These are phyloP conservation scores for Gonocerus acuteangulatus DNA, from an alignment of 2,888 invertebrate species.

Conservation along the genomic window DNA sequence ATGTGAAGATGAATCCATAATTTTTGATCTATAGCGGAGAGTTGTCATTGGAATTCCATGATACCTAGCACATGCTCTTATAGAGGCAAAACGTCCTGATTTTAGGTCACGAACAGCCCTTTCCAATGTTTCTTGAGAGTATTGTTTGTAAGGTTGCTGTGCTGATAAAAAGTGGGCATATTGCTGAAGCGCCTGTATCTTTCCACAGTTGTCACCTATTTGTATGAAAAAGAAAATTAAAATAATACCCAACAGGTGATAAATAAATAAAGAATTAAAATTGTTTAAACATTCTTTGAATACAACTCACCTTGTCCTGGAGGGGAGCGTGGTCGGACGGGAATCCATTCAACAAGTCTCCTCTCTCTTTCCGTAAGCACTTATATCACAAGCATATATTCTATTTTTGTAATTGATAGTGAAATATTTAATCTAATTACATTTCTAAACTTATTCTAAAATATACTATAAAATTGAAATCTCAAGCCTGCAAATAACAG, in stretches of 20 bases:
- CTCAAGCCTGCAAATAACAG: no score
- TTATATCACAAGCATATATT: constrained; percentile 20
- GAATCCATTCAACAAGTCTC: not conserved
- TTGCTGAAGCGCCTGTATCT: constrained; percentile 23
- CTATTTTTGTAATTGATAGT: constrained; percentile 7
- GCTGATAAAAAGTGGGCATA: constrained; percentile 20
- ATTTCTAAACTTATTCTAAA: no score
- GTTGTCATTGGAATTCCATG: constrained; percentile 39
- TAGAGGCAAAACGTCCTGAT: constrained; percentile 36
- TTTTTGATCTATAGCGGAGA: constrained; percentile 37
- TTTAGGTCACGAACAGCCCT: constrained; percentile 37
- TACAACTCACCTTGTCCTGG: constrained; percentile 4
- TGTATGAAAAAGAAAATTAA: not conserved
- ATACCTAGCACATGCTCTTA: constrained; percentile 37
- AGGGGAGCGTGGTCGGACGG: not conserved
- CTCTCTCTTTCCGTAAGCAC: constrained; percentile 8
- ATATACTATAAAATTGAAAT: no score
- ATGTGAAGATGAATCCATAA: constrained; percentile 25
- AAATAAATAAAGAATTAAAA: not conserved
- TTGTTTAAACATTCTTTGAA: not conserved
- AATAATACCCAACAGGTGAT: not conserved
- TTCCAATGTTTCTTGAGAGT: constrained; percentile 36
- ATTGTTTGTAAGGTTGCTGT: constrained; percentile 34
- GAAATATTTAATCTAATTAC: not conserved
- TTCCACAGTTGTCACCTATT: not conserved